Conservation (phyloP, 2,888 invertebrate genomes). For the Nowickia ferox region DNA sequence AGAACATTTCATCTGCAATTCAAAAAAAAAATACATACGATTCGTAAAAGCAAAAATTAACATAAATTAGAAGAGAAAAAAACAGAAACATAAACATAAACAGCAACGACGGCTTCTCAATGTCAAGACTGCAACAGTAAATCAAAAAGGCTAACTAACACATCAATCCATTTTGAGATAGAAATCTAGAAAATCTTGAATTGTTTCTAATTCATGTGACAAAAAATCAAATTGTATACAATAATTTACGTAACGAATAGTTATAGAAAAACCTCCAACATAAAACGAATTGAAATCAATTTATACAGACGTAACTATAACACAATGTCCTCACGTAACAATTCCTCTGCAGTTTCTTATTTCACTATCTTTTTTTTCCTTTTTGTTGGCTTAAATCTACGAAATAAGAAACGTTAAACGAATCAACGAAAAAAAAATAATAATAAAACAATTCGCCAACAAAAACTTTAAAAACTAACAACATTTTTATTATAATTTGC, state of each 20-base stretch:
- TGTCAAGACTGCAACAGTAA: constrained; percentile 33
- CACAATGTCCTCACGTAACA: constrained; percentile 66
- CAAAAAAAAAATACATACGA: neutral
- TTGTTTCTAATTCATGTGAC: constrained; percentile 56
- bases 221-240: constrained; percentile 49
- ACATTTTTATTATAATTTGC: constrained; percentile 73
- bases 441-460: neutral
- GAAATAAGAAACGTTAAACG: constrained; percentile 23
- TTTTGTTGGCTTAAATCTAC: constrained; percentile 9
- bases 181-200: constrained; percentile 49
- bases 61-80: constrained; percentile 11
- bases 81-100: neutral
- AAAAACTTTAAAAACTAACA: constrained; percentile 62
- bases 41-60: neutral
- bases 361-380: constrained; percentile 2
- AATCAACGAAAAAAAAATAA: neutral
- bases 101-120: neutral
- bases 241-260: constrained; percentile 39
- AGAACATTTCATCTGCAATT: neutral
- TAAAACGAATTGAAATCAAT: constrained; percentile 59
- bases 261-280: constrained; percentile 39
- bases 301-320: constrained; percentile 67
- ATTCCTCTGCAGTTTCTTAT: constrained; percentile 19
- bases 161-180: constrained; percentile 49
- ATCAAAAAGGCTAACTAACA: constrained; percentile 44